These are phyloP conservation scores for Myotis findleyi DNA, from an alignment of 2,797 vertebrate genomes.

Conservation along the genomic window DNA sequence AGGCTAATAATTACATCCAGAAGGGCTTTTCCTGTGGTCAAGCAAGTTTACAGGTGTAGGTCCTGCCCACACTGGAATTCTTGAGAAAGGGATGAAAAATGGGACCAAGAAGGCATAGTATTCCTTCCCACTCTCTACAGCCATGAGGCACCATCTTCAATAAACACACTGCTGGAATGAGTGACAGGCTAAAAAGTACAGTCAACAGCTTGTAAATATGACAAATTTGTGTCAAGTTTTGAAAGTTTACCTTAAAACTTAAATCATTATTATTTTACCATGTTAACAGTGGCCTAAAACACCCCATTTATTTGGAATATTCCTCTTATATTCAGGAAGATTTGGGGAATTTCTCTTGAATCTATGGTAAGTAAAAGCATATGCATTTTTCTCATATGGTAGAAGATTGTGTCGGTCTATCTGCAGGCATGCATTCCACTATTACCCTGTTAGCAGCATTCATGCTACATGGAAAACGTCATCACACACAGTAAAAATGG, in stretches of 20 bases:
- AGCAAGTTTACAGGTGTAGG: background rate
- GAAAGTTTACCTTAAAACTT: background rate
- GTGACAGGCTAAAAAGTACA: background rate
- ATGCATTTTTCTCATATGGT: background rate
- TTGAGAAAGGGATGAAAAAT: background rate
- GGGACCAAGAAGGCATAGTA: background rate
- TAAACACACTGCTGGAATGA: background rate
- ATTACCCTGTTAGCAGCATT: background rate
- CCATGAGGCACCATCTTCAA: background rate
- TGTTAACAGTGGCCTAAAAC: background rate
- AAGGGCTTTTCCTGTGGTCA: background rate
- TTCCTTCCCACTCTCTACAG: background rate
- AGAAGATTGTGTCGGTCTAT: background rate
- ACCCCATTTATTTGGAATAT: background rate
- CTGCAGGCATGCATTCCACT: background rate
- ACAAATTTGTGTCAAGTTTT: background rate
- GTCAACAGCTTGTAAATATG: background rate
- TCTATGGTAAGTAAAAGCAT: background rate
- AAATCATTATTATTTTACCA: background rate
- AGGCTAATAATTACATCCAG: background rate
- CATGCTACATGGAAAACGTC: background rate
- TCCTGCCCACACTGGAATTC: background rate
- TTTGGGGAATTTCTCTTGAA: background rate
- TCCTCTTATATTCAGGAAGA: background rate
- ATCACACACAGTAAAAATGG: background rate